phyloP scores from a whole-genome alignment of 2,113 vertebrate species.

The Brachyhypopomus gauderio region DNA sequence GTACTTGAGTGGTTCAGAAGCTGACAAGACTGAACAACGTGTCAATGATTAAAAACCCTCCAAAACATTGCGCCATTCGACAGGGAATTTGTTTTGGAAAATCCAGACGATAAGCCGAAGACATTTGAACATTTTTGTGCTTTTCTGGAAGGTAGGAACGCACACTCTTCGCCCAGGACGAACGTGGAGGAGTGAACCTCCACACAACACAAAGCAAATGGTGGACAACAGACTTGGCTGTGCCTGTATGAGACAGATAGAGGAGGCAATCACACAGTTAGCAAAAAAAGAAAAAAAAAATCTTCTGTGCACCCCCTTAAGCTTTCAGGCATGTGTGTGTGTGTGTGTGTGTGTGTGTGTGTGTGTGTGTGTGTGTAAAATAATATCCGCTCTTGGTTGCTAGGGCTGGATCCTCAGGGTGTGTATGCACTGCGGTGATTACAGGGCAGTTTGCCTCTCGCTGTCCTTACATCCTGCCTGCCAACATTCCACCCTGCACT shows the following conservation, averaged over 20 bases:
- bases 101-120: too few species aligned
- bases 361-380: constrained; percentile 12
- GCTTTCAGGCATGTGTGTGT: not conserved
- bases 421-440: constrained; percentile 45
- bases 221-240: not conserved
- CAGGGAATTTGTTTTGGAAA: too few species aligned
- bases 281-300: not conserved
- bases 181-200: not conserved
- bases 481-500: constrained; percentile 35
- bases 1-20: not conserved
- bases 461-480: constrained; percentile 23
- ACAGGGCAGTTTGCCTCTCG: constrained; percentile 34
- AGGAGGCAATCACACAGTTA: constrained; percentile 15
- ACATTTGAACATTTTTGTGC: not conserved
- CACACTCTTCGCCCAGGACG: not conserved
- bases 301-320: not conserved
- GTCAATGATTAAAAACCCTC: not conserved
- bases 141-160: not conserved
- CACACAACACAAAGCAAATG: not conserved
- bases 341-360: too few species aligned
- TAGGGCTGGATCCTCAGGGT: constrained; percentile 30
- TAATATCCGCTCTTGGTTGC: constrained; percentile 30
- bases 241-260: constrained; percentile 28
- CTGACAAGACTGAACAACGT: not conserved
- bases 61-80: too few species aligned